Base-by-base conservation (phyloP, 2,888 invertebrate genomes). In the Himalopsyche tibetana region DNA sequence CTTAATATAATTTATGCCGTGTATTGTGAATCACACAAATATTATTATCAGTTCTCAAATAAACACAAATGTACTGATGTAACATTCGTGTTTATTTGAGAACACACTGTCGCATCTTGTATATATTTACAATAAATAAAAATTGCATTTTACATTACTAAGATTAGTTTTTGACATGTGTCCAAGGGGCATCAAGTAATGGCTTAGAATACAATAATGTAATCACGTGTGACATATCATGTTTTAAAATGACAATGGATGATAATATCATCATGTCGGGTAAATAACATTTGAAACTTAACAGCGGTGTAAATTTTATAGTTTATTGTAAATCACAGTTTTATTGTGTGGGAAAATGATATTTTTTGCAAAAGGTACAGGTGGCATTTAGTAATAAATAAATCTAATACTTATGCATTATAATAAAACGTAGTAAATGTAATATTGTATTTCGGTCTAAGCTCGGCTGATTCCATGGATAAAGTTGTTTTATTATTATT, bases 321-420 rank as follows among this genome's bases (percentile, higher is more conserved):
- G 3, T 63, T 63, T 63, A 9, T 19, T 63, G 56, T 63, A 19
- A 63, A 63, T 63, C 11, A 63, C 8, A 19, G 19, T 63, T 63
- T 63, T 63, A 19, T 63, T 19, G 56, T 63, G 56, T 63, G 56
- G 12, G 56, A 63, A 63, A 63, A 63, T 63, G n/a, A 15, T 51
- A 15, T 51, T 51, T 51, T 51, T 15, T 51, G 51, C 51, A 51
- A 15, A 5, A 51, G 15, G 51, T 5, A 51, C 51, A 51, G 51
- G 15, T 15, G 51, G 51, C 51, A 51, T 15, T 51, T 9, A 45
- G 51, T 15, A 12, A 51, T 51, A 11, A 11, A 51, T 51, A 51
- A 8, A 8, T 45, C 4, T 45, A 1, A 45, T 45, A 45, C 8
- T 9, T 45, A 45, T 45, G 9, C 45, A 45, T 45, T 6, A 8